phyloP scores from a whole-genome alignment of 2,888 invertebrate species.

The Tetragonisca angustula region DNA sequence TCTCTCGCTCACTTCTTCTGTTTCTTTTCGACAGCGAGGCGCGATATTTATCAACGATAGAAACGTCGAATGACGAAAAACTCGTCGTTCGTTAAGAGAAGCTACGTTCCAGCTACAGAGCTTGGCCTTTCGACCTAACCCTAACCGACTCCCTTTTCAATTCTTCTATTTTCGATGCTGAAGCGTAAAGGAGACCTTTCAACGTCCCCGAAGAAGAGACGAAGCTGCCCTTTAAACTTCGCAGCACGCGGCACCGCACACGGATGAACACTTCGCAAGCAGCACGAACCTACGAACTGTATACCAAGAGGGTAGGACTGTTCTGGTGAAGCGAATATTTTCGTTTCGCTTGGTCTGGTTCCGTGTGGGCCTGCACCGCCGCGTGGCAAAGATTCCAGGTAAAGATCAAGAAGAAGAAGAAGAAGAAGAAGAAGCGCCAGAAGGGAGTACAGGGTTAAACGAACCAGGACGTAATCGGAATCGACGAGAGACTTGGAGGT shows the following conservation, averaged over 20 bases:
- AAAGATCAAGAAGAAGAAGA: slow-evolving; percentile 42
- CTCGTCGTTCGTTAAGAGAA: not conserved
- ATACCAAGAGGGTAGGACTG: not conserved
- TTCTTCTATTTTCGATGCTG: not conserved
- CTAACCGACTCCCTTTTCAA: not conserved
- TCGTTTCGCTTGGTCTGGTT: slow-evolving; percentile 3
- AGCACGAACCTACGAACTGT: not conserved
- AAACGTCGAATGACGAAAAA: not conserved
- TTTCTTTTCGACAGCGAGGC: not conserved
- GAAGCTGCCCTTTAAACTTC: slow-evolving; percentile 10
- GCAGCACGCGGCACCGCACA: not conserved
- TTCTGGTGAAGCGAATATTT: slow-evolving; percentile 36
- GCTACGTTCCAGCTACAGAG: not conserved
- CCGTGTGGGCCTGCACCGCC: slow-evolving; percentile 25
- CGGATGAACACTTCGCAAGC: slow-evolving; percentile 9
- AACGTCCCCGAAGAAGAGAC: not conserved
- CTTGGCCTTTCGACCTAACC: not conserved
- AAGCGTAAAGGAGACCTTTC: not conserved
- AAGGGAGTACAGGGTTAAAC: slow-evolving; percentile 69
- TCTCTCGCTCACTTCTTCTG: not conserved
- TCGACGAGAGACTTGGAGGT: slow-evolving; percentile 63
- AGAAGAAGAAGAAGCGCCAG: too few species aligned
- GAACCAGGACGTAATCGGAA: slow-evolving; percentile 72
- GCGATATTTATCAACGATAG: not conserved
- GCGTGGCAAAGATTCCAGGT: slow-evolving; percentile 49